phyloP scores from a whole-genome alignment of 2,797 vertebrate species.

The Coccyzus lansbergi region DNA sequence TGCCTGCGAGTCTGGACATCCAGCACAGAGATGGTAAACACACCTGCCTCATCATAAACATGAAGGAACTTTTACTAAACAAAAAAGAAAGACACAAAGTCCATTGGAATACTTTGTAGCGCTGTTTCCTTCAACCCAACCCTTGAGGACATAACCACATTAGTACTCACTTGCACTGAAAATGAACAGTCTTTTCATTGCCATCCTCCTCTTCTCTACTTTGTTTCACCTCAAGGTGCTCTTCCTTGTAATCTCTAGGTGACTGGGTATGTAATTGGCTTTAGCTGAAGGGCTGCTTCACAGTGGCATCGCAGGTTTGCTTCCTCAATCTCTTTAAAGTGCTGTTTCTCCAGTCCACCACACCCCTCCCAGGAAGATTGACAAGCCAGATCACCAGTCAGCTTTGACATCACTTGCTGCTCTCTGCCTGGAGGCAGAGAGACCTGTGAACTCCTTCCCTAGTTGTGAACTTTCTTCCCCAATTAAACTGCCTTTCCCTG shows the following conservation, averaged over 20 bases:
- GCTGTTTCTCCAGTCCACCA: neutral
- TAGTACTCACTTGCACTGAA: conserved; percentile 68
- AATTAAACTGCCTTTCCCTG: neutral
- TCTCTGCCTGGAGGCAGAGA: neutral
- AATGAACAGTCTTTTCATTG: conserved; percentile 8
- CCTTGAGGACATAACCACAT: neutral
- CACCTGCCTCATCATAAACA: neutral
- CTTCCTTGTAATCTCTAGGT: neutral
- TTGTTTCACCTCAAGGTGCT: neutral
- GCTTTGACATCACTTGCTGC: neutral
- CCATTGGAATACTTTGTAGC: neutral
- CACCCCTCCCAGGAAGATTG: neutral
- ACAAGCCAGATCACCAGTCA: neutral
- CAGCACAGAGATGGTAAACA: neutral
- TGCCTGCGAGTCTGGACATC: neutral
- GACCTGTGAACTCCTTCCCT: neutral
- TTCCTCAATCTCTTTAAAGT: neutral
- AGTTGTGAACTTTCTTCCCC: neutral
- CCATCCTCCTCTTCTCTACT: neutral
- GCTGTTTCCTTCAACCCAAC: neutral
- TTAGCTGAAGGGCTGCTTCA: neutral
- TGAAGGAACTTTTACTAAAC: neutral
- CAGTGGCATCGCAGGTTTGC: neutral
- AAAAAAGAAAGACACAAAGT: neutral
- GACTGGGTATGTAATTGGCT: neutral